Evolutionary conservation across 2,113 vertebrate genomes (phyloP), one percentile per base, ranked within the genome.

Genomic region (Grus americana): DNA sequence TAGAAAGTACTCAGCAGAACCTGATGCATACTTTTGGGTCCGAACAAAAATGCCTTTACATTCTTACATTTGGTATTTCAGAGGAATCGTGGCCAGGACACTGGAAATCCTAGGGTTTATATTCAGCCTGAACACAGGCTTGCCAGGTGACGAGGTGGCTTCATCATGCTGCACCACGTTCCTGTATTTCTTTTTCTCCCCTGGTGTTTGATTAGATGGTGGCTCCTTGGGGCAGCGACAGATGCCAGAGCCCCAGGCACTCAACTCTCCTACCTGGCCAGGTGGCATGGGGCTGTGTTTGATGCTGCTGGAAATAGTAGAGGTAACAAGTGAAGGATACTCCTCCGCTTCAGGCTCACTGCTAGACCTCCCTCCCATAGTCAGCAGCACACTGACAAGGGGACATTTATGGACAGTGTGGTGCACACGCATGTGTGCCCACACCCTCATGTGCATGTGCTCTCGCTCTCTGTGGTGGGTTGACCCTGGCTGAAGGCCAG

Each of bases 371-470:
- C 13, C 40, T 84, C 18, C 50, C 0, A 0, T 6, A 22, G 40
- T 11, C 54, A 76, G 12, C 4, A 15, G 36, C 8, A 11, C 30
- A 3, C 15, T 29, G n/a, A 26, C 36, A 40, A n/a, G 27, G 26
- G 10, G 11, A 50, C 5, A 2, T 3, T 52, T 2, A 0, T 5
- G 17, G 26, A 13, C 44, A 47, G 44, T 1, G 16, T 3, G 12
- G 47, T 52, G 50, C 44, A n/a, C 15, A 9, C 8, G 3, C 2
- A 0, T 16, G 16, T 0, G 0, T 57, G 34, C 38, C 21, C 47
- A 49, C 40, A 50, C 59, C 11, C 36, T 26, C 12, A 2, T 1
- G 17, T 38, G 5, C 3, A 0, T 9, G 24, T 32, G 10, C 38
- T 58, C 12, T 12, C 10, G 9, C 26, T 55, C 7, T 38, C 38